Evolutionary conservation across 2,113 vertebrate species (phyloP).

Genomic region (Dasyornis broadbenti): DNA sequence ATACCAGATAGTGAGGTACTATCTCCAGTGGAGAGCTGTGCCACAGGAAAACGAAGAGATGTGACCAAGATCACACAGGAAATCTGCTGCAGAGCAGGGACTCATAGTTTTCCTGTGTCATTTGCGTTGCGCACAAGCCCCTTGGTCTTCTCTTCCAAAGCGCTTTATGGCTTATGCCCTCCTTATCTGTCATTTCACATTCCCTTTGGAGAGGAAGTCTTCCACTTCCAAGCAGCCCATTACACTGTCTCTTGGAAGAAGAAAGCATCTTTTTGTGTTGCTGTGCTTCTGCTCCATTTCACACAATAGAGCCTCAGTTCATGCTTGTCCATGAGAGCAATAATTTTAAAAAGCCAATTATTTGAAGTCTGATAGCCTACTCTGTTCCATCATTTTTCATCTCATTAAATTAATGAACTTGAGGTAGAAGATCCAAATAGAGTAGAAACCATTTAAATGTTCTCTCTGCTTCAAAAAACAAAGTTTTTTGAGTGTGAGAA

Average conservation of each 20-base stretch:
- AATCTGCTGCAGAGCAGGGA: neutral
- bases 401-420: slow-evolving; percentile 44
- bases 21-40: neutral
- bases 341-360: slow-evolving; percentile 53
- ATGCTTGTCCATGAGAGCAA: neutral
- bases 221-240: neutral
- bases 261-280: slow-evolving; percentile 39
- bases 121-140: neutral
- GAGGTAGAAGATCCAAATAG: neutral
- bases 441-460: neutral
- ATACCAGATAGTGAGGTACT: neutral
- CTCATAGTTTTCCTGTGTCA: neutral
- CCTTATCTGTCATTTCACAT: slow-evolving; percentile 21
- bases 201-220: slow-evolving; percentile 14
- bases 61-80: neutral
- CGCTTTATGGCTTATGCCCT: neutral
- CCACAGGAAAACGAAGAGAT: neutral
- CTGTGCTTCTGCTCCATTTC: neutral
- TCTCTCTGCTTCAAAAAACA: neutral
- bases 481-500: neutral
- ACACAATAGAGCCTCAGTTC: slow-evolving; percentile 25
- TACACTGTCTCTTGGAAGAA: slow-evolving; percentile 25
- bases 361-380: slow-evolving; percentile 9
- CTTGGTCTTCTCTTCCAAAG: slow-evolving; percentile 2
- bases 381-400: neutral